Base-by-base conservation (phyloP, 2,797 vertebrate species). In the Synaphobranchus kaupii region DNA sequence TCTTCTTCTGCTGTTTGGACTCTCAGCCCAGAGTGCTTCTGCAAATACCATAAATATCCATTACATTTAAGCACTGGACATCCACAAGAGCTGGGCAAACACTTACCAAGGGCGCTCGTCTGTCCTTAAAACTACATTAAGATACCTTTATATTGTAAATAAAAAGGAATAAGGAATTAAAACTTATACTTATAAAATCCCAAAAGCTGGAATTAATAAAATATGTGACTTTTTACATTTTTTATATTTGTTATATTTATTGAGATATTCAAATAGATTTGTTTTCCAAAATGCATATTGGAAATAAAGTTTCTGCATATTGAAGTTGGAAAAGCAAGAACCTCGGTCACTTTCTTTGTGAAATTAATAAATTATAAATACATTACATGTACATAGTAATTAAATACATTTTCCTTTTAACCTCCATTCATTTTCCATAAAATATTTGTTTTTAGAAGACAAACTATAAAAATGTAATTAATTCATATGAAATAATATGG, bases 1-100 rank as follows among this genome's bases (percentile, higher is more conserved):
- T 73, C 44, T 68, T 86, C 25, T 50, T 86, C 25, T 50, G 73
- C 86, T 34, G 60, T 31, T 17, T 73, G 50, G 34, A 56, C 81
- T 56, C 89, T 94, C 87, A 88, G 85, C 68, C 87, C 90, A 54
- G 91, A 95, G 94, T 93, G 93, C 91, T 44, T 94, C 58, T 66
- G 91, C 92, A 96, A 95, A 95, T 88, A 93, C 89, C 85, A 92
- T 94, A 93, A 94, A 94, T 91, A 91, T 93, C 87, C 68, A 80
- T 86, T 89, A 88, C 88, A 90, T 89, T 88, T n/a, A 34, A 81
- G 85, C 1, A 84, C 4, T 78, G 91, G 90, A 91, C 73, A 86
- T 85, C 68, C 86, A 90, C 88, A 91, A 92, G 92, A 78, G 87
- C 88, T 88, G 85, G 25, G 80, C 66, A 88, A 84, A 88, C 81